A percentile compares a stretch with the other conserved stretches of the same genome.
Evolutionary conservation across 1,140 invertebrate species (phyloP).

Genomic region (Aradophagus sp.): DNA sequence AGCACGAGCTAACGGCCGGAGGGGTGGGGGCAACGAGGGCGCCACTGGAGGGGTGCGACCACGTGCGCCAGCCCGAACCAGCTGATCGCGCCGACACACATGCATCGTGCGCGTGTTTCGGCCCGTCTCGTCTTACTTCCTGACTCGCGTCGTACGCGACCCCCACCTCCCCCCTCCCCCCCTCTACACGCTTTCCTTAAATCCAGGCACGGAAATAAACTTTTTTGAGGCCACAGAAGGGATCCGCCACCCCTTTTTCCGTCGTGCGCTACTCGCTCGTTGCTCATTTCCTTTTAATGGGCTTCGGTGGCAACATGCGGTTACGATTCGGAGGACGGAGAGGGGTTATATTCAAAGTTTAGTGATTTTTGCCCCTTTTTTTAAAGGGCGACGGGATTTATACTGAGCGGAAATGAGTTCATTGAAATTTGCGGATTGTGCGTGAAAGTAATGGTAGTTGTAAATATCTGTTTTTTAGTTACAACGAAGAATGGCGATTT

Average conservation of each 20-base stretch:
- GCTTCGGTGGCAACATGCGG: not conserved
- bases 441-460: too few species aligned
- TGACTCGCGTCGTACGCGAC: constrained; percentile 22
- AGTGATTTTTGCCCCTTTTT: too few species aligned
- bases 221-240: constrained; percentile 12
- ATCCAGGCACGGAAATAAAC: constrained; percentile 14
- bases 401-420: too few species aligned
- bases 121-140: constrained; percentile 37
- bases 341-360: too few species aligned
- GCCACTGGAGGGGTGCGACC: constrained; percentile 34
- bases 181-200: too few species aligned
- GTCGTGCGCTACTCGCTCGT: not conserved
- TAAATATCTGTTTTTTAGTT: too few species aligned
- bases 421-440: too few species aligned
- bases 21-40: constrained; percentile 9
- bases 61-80: constrained; percentile 60
- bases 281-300: constrained; percentile 13
- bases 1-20: not conserved
- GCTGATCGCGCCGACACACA: constrained; percentile 61
- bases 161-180: constrained; percentile 13
- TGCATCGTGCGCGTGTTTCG: constrained; percentile 50
- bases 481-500: too few species aligned
- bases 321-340: not conserved
- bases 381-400: too few species aligned
- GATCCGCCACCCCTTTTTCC: not conserved